Base-by-base conservation (phyloP, 1,140 invertebrate species). In the Panagrolaimus sp. region DNA sequence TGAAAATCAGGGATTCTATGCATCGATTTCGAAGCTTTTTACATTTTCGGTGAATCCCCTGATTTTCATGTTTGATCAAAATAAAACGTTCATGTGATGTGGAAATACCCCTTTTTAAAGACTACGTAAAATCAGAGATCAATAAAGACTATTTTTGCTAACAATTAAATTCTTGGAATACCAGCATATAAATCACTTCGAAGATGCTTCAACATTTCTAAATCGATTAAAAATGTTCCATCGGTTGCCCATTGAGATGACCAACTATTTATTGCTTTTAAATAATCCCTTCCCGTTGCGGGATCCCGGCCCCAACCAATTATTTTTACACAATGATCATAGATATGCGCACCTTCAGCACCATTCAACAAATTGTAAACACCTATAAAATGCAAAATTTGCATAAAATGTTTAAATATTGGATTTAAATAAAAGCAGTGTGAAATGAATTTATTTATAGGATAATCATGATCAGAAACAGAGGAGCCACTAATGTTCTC, bases 141-240 rank as follows among this genome's bases (percentile, higher is more conserved):
- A 38, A 38, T 2, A 38, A 38, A n/a, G n/a, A 38, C 7, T 38
- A 38, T 38, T 38, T 4, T 38, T n/a, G n/a, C n/a, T n/a, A n/a
- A n/a, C n/a, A n/a, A 38, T 38, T 28, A 58, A n/a, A 58, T 58
- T n/a, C 52, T 1, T 4, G 52, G 52, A 21, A 58, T 28, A 58
- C 52, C 52, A 21, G 52, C 52, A 58, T 58, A 58, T 26, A 58
- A 28, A 26, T 58, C 52, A 58, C 52, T 58, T 26, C 52, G 52
- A 28, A 26, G 28, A 28, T 58, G 21, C 17, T 58, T 58, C 5
- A 58, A 21, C 52, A 58, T 58, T 58, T 58, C 28, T 26, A 58
- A 21, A 58, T 58, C 52, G 15, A 58, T 58, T 8, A 26, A 28
- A 17, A 58, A 58, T 12, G 52, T 58, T 12, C 52, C 52, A 58